A percentile compares a stretch with the other conserved stretches of the same genome.
phyloP scores from a whole-genome alignment of 2,113 vertebrate species.

The Neogobius melanostomus region DNA sequence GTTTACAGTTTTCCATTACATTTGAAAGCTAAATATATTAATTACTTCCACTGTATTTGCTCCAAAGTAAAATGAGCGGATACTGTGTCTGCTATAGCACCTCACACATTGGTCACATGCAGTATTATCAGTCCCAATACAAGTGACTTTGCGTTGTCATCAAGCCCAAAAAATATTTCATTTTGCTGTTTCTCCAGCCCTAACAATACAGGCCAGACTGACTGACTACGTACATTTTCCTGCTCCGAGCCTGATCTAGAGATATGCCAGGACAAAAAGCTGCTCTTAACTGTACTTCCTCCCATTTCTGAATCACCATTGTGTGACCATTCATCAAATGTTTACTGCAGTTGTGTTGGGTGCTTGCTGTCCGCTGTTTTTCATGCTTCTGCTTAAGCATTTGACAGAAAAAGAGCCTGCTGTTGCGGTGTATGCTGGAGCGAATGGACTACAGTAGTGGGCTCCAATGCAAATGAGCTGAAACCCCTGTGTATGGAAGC shows the following conservation, averaged over 20 bases:
- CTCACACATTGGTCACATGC: too few species aligned
- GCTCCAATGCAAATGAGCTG: slow-evolving; percentile 16
- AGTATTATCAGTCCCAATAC: too few species aligned
- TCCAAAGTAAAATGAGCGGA: too few species aligned
- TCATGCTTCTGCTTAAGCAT: slow-evolving; percentile 6
- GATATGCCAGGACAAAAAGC: slow-evolving; percentile 14
- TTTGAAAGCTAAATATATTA: too few species aligned
- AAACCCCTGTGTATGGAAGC: slow-evolving; percentile 40
- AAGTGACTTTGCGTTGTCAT: not conserved
- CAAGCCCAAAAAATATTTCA: not conserved
- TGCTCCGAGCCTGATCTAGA: slow-evolving; percentile 6
- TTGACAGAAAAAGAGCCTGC: not conserved
- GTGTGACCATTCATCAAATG: not conserved
- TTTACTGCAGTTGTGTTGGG: slow-evolving; percentile 5
- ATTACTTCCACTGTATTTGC: too few species aligned
- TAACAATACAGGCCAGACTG: slow-evolving; percentile 1
- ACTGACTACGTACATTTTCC: not conserved
- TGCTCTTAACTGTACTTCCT: slow-evolving; percentile 11
- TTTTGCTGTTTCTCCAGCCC: not conserved
- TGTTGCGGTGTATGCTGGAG: slow-evolving; percentile 9
- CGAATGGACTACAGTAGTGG: not conserved
- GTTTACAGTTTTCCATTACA: too few species aligned
- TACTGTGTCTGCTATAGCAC: too few species aligned
- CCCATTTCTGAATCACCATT: slow-evolving; percentile 7
- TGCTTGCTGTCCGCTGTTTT: slow-evolving; percentile 2